Percentiles rank a stretch among this genome's conserved stretches.
These are phyloP conservation scores for Salmo trutta DNA, from an alignment of 2,797 vertebrate genomes.

Conservation along the genomic window DNA sequence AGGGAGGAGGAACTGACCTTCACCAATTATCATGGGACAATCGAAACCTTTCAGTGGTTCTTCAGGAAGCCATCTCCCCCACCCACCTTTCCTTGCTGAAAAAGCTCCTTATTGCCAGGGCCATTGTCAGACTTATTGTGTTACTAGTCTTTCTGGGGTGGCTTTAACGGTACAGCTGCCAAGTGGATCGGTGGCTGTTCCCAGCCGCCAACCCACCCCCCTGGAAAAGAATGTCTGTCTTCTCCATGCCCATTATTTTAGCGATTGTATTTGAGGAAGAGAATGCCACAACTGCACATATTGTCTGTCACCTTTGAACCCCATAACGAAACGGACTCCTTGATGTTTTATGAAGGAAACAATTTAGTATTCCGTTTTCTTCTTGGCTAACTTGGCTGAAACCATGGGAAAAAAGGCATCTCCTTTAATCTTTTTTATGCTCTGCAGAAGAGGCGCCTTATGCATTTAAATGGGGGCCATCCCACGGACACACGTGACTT, in stretches of 20 bases:
- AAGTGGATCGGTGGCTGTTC: neutral
- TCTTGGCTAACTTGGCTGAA: constrained; percentile 41
- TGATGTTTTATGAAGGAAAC: constrained; percentile 79
- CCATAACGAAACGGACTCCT: constrained; percentile 69
- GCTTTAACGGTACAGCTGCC: neutral
- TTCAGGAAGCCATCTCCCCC: constrained; percentile 39
- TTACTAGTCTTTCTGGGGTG: neutral
- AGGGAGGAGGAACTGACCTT: constrained; percentile 66
- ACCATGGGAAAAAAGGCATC: constrained; percentile 35
- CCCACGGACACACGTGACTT: constrained; percentile 39
- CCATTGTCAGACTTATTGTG: constrained; percentile 23
- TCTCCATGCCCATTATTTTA: neutral
- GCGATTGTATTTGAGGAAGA: neutral
- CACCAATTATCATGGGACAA: constrained; percentile 66
- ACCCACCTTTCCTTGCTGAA: neutral
- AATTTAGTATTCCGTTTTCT: constrained; percentile 69
- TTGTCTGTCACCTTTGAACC: constrained; percentile 69
- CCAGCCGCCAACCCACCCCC: neutral
- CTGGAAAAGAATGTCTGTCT: neutral
- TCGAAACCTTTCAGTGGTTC: constrained; percentile 62
- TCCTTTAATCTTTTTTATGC: constrained; percentile 74
- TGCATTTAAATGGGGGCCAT: constrained; percentile 76
- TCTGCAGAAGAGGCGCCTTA: constrained; percentile 53
- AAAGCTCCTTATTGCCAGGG: constrained; percentile 17
- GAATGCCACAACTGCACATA: constrained; percentile 30